These are phyloP conservation scores for Acanthiza pusilla DNA, from an alignment of 2,797 vertebrate species.

Conservation along the genomic window DNA sequence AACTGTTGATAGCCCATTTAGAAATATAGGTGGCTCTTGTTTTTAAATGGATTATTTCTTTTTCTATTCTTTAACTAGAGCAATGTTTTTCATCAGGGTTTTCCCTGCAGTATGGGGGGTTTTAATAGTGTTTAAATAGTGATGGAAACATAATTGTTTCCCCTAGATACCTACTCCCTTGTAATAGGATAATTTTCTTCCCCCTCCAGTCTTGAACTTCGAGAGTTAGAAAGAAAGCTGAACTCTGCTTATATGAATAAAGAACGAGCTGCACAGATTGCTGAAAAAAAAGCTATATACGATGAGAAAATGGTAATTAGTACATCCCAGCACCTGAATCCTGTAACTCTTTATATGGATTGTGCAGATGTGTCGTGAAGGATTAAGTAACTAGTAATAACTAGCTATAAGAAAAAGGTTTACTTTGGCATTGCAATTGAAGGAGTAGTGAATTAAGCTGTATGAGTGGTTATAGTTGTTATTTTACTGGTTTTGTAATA, in stretches of 20 bases:
- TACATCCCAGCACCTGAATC: neutral
- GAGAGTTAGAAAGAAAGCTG: conserved; percentile 87
- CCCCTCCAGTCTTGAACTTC: conserved; percentile 81
- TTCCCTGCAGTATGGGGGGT: too few species aligned
- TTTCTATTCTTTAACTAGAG: neutral
- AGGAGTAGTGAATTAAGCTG: neutral
- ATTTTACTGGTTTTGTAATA: neutral
- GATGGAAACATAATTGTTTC: neutral
- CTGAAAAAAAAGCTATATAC: conserved; percentile 84
- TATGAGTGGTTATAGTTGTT: neutral
- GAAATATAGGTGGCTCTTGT: accelerated
- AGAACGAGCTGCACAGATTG: conserved; percentile 87
- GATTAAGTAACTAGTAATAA: neutral
- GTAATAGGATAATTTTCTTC: neutral
- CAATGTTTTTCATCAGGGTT: neutral
- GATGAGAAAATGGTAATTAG: conserved; percentile 81
- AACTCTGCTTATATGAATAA: conserved; percentile 87
- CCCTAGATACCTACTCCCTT: neutral
- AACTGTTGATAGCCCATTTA: neutral
- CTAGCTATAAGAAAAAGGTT: neutral
- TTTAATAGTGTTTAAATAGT: neutral
- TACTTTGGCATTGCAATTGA: neutral
- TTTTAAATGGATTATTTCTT: neutral
- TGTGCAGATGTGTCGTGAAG: neutral
- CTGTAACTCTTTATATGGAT: neutral